Evolutionary conservation across 2,797 vertebrate species (phyloP).

Genomic region (Tragopan temminckii): DNA sequence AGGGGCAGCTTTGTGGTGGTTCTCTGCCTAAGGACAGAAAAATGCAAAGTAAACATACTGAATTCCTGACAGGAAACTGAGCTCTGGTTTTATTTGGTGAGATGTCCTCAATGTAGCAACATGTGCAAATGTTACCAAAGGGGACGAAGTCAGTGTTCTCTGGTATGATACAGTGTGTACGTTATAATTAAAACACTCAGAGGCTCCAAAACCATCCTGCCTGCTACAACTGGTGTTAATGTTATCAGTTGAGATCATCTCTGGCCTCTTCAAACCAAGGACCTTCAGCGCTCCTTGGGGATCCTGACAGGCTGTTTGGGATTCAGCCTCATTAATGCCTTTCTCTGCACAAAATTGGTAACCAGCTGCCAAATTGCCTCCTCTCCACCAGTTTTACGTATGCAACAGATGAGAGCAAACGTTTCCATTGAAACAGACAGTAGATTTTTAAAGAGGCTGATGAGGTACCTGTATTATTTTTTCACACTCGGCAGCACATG

Average conservation of each 20-base stretch:
- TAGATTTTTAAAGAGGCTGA: slow-evolving; percentile 4
- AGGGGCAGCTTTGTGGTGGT: background rate
- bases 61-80: background rate
- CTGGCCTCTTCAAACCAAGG: too few species aligned
- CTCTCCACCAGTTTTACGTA: background rate
- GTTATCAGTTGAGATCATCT: rapidly evolving
- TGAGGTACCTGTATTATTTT: slow-evolving; percentile 41
- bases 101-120: too few species aligned
- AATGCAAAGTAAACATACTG: background rate
- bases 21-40: background rate
- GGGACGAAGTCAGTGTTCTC: rapidly evolving
- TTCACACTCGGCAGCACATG: slow-evolving; percentile 32
- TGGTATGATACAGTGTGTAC: rapidly evolving
- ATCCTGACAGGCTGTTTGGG: background rate
- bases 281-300: background rate
- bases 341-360: background rate
- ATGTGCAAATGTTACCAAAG: too few species aligned
- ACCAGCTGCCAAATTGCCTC: background rate
- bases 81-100: rapidly evolving
- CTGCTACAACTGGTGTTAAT: rapidly evolving
- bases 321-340: background rate
- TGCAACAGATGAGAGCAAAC: background rate
- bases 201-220: rapidly evolving
- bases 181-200: rapidly evolving
- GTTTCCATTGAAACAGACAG: background rate